These are phyloP conservation scores for Macrosteles quadrilineatus DNA, from an alignment of 1,140 invertebrate genomes.

Conservation along the genomic window DNA sequence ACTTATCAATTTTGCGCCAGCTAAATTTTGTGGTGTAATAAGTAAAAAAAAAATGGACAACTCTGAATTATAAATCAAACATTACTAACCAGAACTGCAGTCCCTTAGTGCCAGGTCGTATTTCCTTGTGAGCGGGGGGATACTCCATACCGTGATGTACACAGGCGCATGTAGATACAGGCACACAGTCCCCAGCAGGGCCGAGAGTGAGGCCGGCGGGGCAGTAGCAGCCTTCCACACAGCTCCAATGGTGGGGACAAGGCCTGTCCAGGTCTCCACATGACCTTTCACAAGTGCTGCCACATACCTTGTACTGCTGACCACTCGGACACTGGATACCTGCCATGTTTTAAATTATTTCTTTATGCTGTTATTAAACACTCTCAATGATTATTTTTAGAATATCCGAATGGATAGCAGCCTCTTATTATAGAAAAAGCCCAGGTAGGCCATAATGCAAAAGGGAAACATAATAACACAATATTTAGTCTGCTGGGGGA, in stretches of 20 bases:
- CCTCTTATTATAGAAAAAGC: too few species aligned
- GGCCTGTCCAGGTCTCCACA: slow-evolving; percentile 62
- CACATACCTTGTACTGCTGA: slow-evolving; percentile 78
- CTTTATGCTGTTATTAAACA: too few species aligned
- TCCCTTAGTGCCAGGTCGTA: slow-evolving; percentile 63
- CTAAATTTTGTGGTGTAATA: too few species aligned
- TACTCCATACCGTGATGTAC: slow-evolving; percentile 70
- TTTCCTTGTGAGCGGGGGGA: slow-evolving; percentile 70
- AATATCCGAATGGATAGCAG: too few species aligned
- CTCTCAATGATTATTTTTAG: too few species aligned
- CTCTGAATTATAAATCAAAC: too few species aligned
- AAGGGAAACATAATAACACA: too few species aligned
- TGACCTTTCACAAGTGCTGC: slow-evolving; percentile 69
- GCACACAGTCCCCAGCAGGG: slow-evolving; percentile 71
- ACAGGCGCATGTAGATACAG: slow-evolving; percentile 75
- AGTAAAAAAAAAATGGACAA: too few species aligned
- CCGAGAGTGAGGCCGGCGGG: slow-evolving; percentile 73
- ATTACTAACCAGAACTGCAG: slow-evolving; percentile 70
- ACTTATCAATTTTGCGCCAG: too few species aligned
- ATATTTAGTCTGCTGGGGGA: too few species aligned
- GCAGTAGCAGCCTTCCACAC: slow-evolving; percentile 88
- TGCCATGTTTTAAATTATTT: slow-evolving; percentile 47
- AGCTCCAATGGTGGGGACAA: slow-evolving; percentile 59
- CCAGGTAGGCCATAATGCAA: too few species aligned
- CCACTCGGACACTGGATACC: slow-evolving; percentile 72